Evolutionary conservation across 2,888 invertebrate genomes (phyloP).

Genomic region (Miltochrista miniata): DNA sequence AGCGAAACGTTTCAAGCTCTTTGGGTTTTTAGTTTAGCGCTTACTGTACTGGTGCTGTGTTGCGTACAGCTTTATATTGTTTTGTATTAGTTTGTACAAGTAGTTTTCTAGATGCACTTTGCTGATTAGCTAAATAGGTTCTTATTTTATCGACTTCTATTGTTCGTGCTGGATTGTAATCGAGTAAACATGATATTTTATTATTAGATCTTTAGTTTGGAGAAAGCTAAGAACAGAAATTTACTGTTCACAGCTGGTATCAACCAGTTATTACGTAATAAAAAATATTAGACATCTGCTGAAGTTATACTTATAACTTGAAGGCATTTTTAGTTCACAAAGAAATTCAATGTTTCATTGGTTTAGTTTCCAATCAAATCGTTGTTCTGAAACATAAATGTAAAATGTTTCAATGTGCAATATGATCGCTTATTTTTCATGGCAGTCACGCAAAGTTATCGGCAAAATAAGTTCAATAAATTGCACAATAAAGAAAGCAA

Average conservation of each 20-base stretch:
- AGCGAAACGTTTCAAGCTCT: conserved; percentile 25
- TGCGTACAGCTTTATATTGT: conserved; percentile 7
- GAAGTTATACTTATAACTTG: too few species aligned
- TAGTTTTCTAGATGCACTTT: conserved; percentile 2
- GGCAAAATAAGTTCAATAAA: conserved; percentile 21
- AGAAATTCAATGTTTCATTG: too few species aligned
- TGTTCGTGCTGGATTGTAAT: too few species aligned
- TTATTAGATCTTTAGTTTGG: too few species aligned
- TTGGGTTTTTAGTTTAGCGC: conserved; percentile 16
- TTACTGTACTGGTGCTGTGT: conserved; percentile 5
- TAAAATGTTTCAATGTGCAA: background rate
- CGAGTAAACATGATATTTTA: too few species aligned
- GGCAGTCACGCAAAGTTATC: conserved; percentile 7
- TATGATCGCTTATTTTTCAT: background rate
- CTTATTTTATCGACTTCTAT: too few species aligned
- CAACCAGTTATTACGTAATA: too few species aligned
- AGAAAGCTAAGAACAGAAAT: too few species aligned
- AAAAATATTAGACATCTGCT: too few species aligned
- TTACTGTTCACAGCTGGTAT: too few species aligned
- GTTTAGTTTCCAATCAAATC: too few species aligned
- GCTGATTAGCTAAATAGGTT: conserved; percentile 1
- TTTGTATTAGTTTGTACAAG: conserved; percentile 2
- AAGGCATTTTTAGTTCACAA: too few species aligned
- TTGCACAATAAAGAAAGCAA: conserved; percentile 24
- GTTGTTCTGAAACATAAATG: background rate